phyloP scores from a whole-genome alignment of 2,113 vertebrate genomes.

The Vulpes vulpes region DNA sequence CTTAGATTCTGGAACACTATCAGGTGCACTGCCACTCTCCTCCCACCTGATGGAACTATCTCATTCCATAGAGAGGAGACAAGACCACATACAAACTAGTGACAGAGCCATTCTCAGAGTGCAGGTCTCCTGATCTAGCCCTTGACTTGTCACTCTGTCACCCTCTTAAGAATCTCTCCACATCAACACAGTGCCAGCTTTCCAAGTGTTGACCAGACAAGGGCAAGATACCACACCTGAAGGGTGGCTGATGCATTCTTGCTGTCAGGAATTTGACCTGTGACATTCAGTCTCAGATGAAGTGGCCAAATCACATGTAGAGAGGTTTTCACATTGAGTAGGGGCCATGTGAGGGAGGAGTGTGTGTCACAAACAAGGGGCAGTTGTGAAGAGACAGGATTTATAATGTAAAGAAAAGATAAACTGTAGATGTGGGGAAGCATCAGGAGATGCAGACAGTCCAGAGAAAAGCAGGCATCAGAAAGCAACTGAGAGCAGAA shows the following conservation, averaged over 20 bases:
- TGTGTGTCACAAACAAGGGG: not conserved
- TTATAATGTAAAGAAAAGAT: not conserved
- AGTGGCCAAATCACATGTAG: not conserved
- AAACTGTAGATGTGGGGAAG: not conserved
- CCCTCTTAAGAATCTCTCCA: not conserved
- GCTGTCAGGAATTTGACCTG: not conserved
- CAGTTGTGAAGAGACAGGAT: not conserved
- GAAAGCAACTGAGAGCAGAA: not conserved
- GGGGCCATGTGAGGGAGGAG: not conserved
- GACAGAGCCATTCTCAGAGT: not conserved
- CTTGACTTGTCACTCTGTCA: not conserved
- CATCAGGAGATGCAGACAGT: not conserved
- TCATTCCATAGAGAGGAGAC: not conserved
- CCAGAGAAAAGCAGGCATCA: not conserved
- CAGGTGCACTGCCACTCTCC: not conserved
- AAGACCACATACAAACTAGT: not conserved
- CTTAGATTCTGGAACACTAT: not conserved
- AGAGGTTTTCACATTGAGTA: not conserved
- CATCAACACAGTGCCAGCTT: not conserved
- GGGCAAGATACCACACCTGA: not conserved
- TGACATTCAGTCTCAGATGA: not conserved
- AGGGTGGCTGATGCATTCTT: not conserved
- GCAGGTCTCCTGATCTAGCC: not conserved
- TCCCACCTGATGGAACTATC: accelerated
- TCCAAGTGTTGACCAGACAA: not conserved